Percentiles rank a stretch among this genome's conserved stretches.
These are phyloP conservation scores for Corvus moneduloides DNA, from an alignment of 2,113 vertebrate genomes.

Conservation along the genomic window DNA sequence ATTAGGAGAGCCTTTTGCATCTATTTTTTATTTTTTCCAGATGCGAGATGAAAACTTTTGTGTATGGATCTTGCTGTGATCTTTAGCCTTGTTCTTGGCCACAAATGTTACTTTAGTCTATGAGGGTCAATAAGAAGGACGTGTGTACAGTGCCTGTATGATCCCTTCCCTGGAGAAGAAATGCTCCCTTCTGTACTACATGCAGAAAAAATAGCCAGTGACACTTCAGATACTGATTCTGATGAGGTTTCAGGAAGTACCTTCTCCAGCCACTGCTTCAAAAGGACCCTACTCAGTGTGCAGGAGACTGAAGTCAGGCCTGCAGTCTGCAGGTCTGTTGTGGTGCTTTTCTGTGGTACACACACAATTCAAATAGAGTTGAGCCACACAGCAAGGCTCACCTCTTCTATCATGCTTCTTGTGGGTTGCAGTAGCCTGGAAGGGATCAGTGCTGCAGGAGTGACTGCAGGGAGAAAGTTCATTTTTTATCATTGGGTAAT, in stretches of 20 bases:
- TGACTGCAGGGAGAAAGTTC: not conserved
- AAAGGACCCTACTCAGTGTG: not conserved
- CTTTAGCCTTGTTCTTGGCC: not conserved
- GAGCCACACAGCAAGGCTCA: not conserved
- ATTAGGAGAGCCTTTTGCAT: not conserved
- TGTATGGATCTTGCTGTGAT: not conserved
- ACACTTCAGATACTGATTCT: not conserved
- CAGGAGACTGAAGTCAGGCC: not conserved
- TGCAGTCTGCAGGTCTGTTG: not conserved
- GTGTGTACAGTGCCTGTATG: fast-evolving
- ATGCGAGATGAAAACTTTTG: not conserved
- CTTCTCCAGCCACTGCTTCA: not conserved
- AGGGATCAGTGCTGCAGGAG: not conserved
- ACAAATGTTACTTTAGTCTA: not conserved
- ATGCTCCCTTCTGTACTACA: not conserved
- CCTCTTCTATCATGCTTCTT: not conserved
- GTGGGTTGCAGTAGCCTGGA: not conserved
- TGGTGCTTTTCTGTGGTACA: not conserved
- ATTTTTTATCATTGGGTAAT: not conserved
- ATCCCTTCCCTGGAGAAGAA: not conserved
- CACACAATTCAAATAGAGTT: not conserved
- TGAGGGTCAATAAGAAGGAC: not conserved
- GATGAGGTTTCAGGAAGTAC: not conserved
- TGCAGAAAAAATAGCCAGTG: not conserved
- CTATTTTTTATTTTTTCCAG: not conserved